Percentiles rank a stretch among this genome's conserved stretches.
phyloP scores from a whole-genome alignment of 2,113 vertebrate species.

The Lipophrys pholis region DNA sequence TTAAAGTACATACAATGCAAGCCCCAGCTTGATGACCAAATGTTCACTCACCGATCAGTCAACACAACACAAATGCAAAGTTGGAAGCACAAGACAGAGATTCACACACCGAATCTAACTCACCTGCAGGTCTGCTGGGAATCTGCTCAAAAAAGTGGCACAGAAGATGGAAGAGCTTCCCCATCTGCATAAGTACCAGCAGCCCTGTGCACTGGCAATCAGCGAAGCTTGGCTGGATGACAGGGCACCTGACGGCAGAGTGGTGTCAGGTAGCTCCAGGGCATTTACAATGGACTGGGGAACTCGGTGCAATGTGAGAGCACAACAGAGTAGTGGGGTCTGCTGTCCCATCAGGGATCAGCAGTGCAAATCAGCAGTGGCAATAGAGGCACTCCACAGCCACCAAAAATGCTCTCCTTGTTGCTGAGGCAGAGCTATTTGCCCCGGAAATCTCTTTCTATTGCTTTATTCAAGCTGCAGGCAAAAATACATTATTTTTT shows the following conservation, averaged over 20 bases:
- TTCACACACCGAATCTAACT: constrained; percentile 30
- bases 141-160: constrained; percentile 45
- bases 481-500: constrained; percentile 30
- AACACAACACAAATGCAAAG: constrained; percentile 16
- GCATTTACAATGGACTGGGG: constrained; percentile 49
- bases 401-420: constrained; percentile 36
- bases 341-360: constrained; percentile 65
- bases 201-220: constrained; percentile 55
- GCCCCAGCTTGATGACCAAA: constrained; percentile 34
- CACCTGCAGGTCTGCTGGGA: constrained; percentile 39
- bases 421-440: constrained; percentile 31
- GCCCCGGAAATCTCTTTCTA: constrained; percentile 30
- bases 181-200: constrained; percentile 67
- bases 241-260: constrained; percentile 69
- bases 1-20: constrained; percentile 23
- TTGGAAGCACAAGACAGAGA: constrained; percentile 14
- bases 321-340: constrained; percentile 24
- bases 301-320: constrained; percentile 38
- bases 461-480: constrained; percentile 29
- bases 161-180: constrained; percentile 57
- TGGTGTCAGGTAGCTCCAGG: constrained; percentile 70
- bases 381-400: constrained; percentile 52
- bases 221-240: constrained; percentile 71
- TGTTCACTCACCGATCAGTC: constrained; percentile 7
- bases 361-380: constrained; percentile 66